Evolutionary conservation across 2,888 invertebrate species (phyloP).

Genomic region (Cryptus armator): DNA sequence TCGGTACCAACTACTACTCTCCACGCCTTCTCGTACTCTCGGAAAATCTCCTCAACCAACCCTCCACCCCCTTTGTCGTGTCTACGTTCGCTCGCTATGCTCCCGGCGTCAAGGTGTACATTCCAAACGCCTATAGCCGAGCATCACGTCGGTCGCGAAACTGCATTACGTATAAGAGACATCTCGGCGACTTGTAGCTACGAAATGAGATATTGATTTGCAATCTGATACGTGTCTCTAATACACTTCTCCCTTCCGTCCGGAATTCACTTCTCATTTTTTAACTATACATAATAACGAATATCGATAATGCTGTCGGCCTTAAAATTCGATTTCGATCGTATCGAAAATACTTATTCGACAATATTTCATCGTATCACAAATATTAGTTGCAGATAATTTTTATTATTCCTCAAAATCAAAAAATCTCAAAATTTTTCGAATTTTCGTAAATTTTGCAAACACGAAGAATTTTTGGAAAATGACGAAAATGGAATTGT

Average conservation of each 20-base stretch:
- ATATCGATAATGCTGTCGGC: background rate
- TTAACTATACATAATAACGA: background rate
- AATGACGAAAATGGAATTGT: background rate
- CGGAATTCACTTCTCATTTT: conserved; percentile 20
- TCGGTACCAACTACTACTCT: conserved; percentile 4
- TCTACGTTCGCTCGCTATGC: conserved; percentile 51
- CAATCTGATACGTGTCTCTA: conserved; percentile 77
- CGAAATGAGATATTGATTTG: conserved; percentile 83
- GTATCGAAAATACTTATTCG: background rate
- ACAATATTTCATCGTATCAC: background rate
- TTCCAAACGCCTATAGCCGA: conserved; percentile 61
- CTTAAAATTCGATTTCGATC: background rate
- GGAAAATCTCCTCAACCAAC: conserved; percentile 16
- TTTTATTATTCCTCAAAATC: background rate
- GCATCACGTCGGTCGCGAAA: conserved; percentile 75
- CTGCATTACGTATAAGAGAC: conserved; percentile 80
- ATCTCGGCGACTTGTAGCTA: conserved; percentile 79
- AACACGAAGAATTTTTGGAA: background rate
- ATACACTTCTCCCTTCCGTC: conserved; percentile 47
- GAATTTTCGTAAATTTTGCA: background rate
- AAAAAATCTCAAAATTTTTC: background rate
- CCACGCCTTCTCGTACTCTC: conserved; percentile 45
- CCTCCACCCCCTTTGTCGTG: conserved; percentile 45
- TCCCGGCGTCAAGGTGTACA: conserved; percentile 57
- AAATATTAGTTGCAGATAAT: background rate